Evolutionary conservation across 2,113 vertebrate genomes (phyloP).

Genomic region (Psophia crepitans): DNA sequence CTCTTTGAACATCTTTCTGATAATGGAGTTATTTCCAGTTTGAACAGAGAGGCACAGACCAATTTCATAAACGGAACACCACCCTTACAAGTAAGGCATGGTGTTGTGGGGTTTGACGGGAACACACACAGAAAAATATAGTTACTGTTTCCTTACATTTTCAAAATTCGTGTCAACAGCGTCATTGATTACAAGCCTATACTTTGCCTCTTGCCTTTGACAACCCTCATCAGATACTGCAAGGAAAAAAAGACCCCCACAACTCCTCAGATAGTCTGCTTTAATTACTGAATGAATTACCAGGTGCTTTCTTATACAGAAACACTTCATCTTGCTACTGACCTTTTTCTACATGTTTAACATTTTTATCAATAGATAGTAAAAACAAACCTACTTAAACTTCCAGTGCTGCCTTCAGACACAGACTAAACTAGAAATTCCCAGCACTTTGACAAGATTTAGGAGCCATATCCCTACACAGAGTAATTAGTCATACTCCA

Average conservation of each 20-base stretch:
- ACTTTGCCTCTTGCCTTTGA: neutral
- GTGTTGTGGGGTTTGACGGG: neutral
- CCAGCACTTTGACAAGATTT: neutral
- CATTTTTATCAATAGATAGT: neutral
- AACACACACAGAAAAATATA: neutral
- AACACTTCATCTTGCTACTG: neutral
- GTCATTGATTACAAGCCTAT: neutral
- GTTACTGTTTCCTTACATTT: neutral
- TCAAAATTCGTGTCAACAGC: neutral
- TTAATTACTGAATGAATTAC: neutral
- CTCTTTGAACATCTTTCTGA: neutral
- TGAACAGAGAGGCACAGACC: neutral
- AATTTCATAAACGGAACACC: neutral
- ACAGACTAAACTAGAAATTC: neutral
- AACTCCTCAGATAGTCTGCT: neutral
- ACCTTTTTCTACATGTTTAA: neutral
- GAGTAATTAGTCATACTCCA: neutral
- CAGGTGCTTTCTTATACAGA: neutral
- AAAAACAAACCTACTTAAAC: neutral
- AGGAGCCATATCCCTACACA: neutral
- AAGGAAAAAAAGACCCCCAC: neutral
- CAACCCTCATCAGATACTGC: neutral
- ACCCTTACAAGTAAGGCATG: neutral
- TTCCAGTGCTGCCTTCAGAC: neutral
- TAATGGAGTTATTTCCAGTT: neutral